Evolutionary conservation across 2,797 vertebrate genomes (phyloP).

Genomic region (Galago senegalensis): DNA sequence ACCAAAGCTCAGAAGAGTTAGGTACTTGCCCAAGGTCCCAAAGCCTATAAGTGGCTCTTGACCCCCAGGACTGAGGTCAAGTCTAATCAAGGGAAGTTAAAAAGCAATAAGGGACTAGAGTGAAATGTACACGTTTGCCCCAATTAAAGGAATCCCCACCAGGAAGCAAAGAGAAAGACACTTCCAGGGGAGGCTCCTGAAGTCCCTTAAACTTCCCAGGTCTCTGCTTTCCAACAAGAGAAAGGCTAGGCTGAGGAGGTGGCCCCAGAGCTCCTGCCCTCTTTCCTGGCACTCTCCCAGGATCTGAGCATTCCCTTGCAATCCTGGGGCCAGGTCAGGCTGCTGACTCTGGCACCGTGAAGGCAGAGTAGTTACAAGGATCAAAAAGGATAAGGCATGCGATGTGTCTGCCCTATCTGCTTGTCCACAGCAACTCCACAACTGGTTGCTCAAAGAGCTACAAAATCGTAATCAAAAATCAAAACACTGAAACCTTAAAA

Average conservation of each 20-base stretch:
- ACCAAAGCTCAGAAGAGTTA: neutral
- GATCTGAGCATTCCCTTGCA: neutral
- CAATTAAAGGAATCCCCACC: neutral
- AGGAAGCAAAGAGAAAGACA: neutral
- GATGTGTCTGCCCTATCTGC: fast-evolving
- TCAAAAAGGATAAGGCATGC: neutral
- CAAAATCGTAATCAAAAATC: neutral
- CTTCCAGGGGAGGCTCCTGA: neutral
- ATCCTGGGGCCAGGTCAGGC: neutral
- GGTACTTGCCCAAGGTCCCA: too few species aligned
- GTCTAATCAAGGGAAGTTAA: neutral
- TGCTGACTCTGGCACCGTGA: neutral
- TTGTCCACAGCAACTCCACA: fast-evolving
- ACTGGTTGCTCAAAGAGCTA: neutral
- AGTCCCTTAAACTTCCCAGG: neutral
- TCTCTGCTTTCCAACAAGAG: neutral
- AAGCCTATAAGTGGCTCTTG: neutral
- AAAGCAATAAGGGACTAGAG: neutral
- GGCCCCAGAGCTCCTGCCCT: neutral
- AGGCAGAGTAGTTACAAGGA: neutral
- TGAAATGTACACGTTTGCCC: neutral
- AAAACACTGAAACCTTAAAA: neutral
- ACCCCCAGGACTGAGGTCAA: too few species aligned
- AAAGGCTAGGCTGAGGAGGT: neutral
- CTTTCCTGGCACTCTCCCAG: neutral